Evolutionary conservation across 2,888 invertebrate genomes (phyloP).

Genomic region (Cyaniris semiargus): DNA sequence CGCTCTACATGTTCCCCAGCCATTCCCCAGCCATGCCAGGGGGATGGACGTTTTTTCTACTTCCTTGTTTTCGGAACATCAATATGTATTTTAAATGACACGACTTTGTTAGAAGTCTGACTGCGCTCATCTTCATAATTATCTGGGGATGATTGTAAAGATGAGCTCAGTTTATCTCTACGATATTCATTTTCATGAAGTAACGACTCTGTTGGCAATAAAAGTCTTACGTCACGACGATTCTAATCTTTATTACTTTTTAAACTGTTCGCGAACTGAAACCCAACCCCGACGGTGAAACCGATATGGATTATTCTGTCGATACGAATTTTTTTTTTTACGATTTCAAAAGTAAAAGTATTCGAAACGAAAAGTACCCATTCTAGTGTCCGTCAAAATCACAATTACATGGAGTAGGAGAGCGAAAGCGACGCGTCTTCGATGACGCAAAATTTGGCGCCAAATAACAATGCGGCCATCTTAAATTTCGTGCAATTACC

Average conservation of each 20-base stretch:
- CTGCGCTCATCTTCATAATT: background rate
- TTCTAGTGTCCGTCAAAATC: constrained; percentile 32
- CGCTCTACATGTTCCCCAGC: constrained; percentile 51
- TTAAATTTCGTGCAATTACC: constrained; percentile 43
- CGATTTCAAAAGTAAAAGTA: constrained; percentile 23
- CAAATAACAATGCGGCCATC: constrained; percentile 48
- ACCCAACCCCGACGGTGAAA: background rate
- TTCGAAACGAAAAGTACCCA: constrained; percentile 27
- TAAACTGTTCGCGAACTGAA: background rate
- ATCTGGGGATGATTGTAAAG: background rate
- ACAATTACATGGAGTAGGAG: constrained; percentile 42
- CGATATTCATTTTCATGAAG: background rate
- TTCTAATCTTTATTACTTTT: background rate
- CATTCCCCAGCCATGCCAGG: constrained; percentile 38
- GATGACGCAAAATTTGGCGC: constrained; percentile 56
- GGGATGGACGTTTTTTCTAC: constrained; percentile 28
- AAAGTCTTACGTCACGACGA: background rate
- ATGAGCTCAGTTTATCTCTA: background rate
- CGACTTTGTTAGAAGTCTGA: background rate
- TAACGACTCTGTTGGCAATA: background rate
- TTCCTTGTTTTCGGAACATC: constrained; percentile 12
- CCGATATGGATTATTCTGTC: too few species aligned
- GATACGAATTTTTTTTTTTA: background rate
- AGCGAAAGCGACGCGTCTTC: constrained; percentile 42
- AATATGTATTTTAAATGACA: constrained; percentile 6